Conservation (phyloP, 2,888 invertebrate genomes). For the Oxycera nigricornis region DNA sequence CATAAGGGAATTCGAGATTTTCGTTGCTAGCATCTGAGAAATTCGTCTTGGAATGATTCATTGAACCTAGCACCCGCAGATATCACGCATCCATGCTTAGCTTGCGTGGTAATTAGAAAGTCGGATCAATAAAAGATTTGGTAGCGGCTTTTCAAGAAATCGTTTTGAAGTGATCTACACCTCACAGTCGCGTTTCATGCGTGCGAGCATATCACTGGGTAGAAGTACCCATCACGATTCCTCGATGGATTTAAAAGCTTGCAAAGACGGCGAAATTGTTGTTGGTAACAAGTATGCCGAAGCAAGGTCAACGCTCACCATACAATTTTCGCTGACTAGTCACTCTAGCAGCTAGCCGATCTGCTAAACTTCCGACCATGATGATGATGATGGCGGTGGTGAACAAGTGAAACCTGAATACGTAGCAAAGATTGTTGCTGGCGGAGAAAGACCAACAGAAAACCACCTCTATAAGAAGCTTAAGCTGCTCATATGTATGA, state of each 20-base stretch:
- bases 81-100: not conserved
- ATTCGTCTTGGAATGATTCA: too few species aligned
- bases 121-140: not conserved
- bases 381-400: not conserved
- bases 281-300: constrained; percentile 6
- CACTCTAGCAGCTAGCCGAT: not conserved
- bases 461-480: constrained; percentile 3
- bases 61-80: not conserved
- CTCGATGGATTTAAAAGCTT: not conserved
- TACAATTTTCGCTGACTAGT: constrained; percentile 25
- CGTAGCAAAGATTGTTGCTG: not conserved
- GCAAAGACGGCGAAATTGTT: constrained; percentile 22
- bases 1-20: too few species aligned
- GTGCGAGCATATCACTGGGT: not conserved
- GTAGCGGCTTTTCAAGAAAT: constrained; percentile 2
- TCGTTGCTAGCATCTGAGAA: too few species aligned
- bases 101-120: constrained; percentile 4
- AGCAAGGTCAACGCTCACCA: constrained; percentile 26
- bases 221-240: not conserved
- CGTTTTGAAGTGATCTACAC: not conserved
- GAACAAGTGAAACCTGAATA: constrained; percentile 34
- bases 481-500: not conserved
- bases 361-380: constrained; percentile 10
- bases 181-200: not conserved
- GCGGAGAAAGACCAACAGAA: not conserved